Evolutionary conservation across 1,140 invertebrate genomes (phyloP).

Genomic region (Caenorhabditis brenneri): DNA sequence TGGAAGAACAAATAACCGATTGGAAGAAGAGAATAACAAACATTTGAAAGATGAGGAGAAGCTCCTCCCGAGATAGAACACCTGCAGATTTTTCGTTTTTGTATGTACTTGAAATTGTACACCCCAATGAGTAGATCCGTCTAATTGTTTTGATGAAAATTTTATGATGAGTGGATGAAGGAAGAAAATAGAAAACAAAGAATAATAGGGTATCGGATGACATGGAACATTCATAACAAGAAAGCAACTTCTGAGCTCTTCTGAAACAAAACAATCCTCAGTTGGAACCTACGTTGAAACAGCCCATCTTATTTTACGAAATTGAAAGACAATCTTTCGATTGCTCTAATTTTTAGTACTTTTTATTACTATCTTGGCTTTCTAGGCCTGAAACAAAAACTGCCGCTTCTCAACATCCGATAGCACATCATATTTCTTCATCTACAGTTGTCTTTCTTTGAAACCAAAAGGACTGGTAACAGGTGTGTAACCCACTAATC

Average conservation of each 20-base stretch:
- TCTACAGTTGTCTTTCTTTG: no score
- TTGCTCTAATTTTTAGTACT: no score
- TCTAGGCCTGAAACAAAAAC: no score
- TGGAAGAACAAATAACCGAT: conserved; percentile 32
- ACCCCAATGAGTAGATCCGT: conserved; percentile 18
- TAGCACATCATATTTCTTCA: neutral
- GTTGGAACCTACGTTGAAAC: no score
- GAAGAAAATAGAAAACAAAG: neutral
- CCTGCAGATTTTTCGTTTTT: conserved; percentile 34
- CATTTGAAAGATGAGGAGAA: conserved; percentile 1
- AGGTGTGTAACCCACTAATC: neutral
- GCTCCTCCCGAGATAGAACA: neutral
- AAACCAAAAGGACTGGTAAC: neutral
- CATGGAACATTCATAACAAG: no score
- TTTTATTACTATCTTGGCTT: no score
- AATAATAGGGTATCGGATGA: neutral
- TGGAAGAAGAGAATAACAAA: conserved; percentile 20
- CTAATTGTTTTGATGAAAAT: conserved; percentile 40
- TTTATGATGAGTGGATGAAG: conserved; percentile 31
- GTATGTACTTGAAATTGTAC: conserved; percentile 39
- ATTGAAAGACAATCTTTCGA: no score
- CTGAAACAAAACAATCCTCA: no score
- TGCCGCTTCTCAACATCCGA: no score
- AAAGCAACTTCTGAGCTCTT: no score
- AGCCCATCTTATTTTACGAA: no score